Conservation (phyloP, 2,888 invertebrate species). For the Arctia plantaginis region DNA sequence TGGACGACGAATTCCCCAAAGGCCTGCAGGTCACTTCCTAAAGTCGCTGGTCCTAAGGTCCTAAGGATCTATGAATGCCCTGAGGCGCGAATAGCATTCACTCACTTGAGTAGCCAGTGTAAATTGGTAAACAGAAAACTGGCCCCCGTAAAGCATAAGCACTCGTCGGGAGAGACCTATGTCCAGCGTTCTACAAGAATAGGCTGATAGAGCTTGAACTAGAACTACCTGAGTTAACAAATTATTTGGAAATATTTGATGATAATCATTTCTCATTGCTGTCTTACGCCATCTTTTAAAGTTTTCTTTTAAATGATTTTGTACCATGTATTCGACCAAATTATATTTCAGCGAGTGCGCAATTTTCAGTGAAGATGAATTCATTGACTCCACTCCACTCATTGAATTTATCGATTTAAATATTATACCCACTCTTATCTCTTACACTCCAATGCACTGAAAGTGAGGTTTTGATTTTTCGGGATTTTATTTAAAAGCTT, state of each 20-base stretch:
- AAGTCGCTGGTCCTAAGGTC: too few species aligned
- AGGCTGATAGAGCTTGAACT: not conserved
- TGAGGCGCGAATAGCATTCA: too few species aligned
- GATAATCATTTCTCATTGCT: not conserved
- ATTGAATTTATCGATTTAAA: not conserved
- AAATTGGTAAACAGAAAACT: too few species aligned
- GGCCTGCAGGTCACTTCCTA: too few species aligned
- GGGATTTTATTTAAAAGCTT: not conserved
- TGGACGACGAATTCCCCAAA: too few species aligned
- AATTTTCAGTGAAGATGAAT: not conserved
- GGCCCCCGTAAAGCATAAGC: too few species aligned
- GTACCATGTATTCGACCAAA: not conserved
- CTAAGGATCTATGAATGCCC: too few species aligned
- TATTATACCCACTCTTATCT: not conserved
- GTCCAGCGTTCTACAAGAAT: not conserved
- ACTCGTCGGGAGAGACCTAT: not conserved
- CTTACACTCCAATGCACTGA: not conserved
- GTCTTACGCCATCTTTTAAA: not conserved
- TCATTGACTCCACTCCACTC: not conserved
- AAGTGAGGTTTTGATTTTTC: not conserved
- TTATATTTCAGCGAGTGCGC: not conserved
- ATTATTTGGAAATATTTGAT: not conserved
- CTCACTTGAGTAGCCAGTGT: too few species aligned
- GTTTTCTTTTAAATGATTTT: not conserved
- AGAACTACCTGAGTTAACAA: not conserved